Evolutionary conservation across 1,140 invertebrate species (phyloP).

Genomic region (Drosophila punjabiensis): DNA sequence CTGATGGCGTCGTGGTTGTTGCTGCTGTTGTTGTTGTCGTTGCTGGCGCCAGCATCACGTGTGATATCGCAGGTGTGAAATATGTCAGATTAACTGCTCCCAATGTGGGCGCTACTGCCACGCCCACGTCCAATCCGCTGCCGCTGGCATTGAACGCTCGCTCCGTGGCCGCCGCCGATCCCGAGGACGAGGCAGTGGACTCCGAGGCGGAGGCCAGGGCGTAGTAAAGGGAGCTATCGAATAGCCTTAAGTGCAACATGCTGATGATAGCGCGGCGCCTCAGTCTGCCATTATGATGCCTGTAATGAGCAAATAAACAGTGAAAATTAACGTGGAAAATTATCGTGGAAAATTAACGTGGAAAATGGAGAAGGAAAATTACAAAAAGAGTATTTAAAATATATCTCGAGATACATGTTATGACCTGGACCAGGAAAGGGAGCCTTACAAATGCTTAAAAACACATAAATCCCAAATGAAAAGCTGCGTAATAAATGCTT

Average conservation of each 20-base stretch:
- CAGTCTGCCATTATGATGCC: constrained; percentile 28
- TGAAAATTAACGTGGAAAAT: constrained; percentile 23
- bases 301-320: constrained; percentile 26
- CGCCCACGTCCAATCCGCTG: constrained; percentile 17
- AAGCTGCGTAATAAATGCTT: constrained; percentile 67
- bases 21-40: constrained; percentile 19
- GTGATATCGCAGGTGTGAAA: constrained; percentile 78
- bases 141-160: constrained; percentile 48
- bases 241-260: constrained; percentile 73
- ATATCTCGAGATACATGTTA: constrained; percentile 25
- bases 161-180: constrained; percentile 1
- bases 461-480: constrained; percentile 65
- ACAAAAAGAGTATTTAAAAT: constrained; percentile 52
- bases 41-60: constrained; percentile 74
- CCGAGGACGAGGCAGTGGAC: constrained; percentile 6
- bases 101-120: constrained; percentile 16
- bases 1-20: constrained; percentile 14
- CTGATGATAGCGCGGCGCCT: constrained; percentile 1
- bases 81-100: constrained; percentile 72
- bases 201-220: constrained; percentile 54
- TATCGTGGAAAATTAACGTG: constrained; percentile 12
- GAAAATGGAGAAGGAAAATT: constrained; percentile 21
- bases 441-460: constrained; percentile 34
- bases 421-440: neutral
- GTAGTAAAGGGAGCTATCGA: constrained; percentile 70